Evolutionary conservation across 92 coral and sea anemone species (phyloP).

Genomic region (Montipora capitata): DNA sequence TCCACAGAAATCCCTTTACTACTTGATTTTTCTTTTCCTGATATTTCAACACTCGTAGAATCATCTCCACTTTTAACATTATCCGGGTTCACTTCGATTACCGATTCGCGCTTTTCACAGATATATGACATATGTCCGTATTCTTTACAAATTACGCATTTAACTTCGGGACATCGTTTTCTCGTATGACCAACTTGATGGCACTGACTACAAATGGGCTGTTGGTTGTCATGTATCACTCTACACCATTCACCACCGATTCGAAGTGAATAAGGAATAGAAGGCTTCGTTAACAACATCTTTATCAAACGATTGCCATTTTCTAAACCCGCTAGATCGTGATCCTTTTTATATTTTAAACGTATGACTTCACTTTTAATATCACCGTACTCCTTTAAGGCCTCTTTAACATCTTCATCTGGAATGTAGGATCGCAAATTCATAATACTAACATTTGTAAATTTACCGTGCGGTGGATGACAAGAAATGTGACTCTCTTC

Average conservation of each 20-base stretch:
- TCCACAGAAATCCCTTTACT: too few species aligned
- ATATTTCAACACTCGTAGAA: too few species aligned
- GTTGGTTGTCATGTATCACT: too few species aligned
- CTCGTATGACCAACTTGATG: constrained; percentile 3
- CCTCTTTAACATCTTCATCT: not conserved
- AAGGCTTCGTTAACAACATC: not conserved
- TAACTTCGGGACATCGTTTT: not conserved
- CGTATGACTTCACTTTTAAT: not conserved
- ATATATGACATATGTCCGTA: not conserved
- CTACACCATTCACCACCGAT: too few species aligned
- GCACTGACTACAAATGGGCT: constrained; percentile 6
- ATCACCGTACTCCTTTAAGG: not conserved
- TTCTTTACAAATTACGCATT: not conserved
- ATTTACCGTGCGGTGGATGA: not conserved
- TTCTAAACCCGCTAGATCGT: constrained; percentile 7
- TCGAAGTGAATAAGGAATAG: constrained; percentile 10
- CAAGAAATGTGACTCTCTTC: not conserved
- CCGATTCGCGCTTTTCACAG: not conserved
- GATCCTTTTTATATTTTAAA: constrained; percentile 28
- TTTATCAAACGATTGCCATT: not conserved
- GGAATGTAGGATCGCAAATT: not conserved
- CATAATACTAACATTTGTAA: not conserved
- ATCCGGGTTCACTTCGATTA: not conserved
- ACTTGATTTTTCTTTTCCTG: too few species aligned
- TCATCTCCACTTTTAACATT: too few species aligned